Conservation (phyloP, 1,140 invertebrate genomes). For the Drosophila rhopaloa region DNA sequence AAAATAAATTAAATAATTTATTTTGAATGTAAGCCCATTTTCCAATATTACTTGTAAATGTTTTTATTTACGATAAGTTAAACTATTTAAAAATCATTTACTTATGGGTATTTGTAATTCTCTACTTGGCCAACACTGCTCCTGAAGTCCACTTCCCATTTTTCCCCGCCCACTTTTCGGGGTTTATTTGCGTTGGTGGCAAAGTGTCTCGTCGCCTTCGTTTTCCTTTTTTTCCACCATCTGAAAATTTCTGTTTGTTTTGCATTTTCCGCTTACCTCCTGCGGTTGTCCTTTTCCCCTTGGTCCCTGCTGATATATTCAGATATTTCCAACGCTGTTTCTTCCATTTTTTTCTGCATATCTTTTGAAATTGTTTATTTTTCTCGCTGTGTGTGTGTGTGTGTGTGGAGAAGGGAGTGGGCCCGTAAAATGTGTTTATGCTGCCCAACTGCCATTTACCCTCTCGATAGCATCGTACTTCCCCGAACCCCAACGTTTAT, state of each 20-base stretch:
- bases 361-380: constrained; percentile 83
- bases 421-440: constrained; percentile 77
- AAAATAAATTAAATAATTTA: too few relatives aligned
- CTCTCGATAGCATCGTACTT: constrained; percentile 53
- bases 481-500: constrained; percentile 54
- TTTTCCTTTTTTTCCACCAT: constrained; percentile 7
- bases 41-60: too few relatives aligned
- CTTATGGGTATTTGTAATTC: too few relatives aligned
- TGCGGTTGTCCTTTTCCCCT: constrained; percentile 59
- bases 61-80: too few relatives aligned
- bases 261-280: constrained; percentile 38
- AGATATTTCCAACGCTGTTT: constrained; percentile 62
- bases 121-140: neutral
- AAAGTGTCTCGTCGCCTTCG: constrained; percentile 75
- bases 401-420: constrained; percentile 15
- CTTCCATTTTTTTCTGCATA: constrained; percentile 58
- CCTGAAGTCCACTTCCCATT: constrained; percentile 1
- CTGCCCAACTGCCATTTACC: constrained; percentile 67
- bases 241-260: constrained; percentile 44
- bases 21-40: too few relatives aligned
- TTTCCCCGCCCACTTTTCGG: constrained; percentile 38
- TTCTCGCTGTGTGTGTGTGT: constrained; percentile 46
- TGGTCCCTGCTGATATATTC: constrained; percentile 56
- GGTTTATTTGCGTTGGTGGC: constrained; percentile 79
- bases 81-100: too few relatives aligned